Base-by-base conservation (phyloP, 2,888 invertebrate genomes). In the Amphimallon solstitiale region DNA sequence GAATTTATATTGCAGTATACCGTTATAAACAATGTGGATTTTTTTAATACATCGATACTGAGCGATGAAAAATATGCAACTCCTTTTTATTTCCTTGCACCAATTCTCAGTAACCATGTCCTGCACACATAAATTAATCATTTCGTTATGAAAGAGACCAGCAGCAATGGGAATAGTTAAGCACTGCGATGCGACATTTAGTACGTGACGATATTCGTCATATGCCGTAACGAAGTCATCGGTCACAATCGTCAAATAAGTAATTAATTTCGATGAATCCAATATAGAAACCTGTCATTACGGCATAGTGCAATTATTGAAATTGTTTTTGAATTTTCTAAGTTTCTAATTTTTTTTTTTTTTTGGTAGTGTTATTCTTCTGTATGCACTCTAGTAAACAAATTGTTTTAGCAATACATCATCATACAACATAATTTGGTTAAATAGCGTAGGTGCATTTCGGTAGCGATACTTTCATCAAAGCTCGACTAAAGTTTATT, bases 51-150 rank as follows among this genome's bases (percentile, higher is more conserved):
- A 21, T 17, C n/a, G n/a, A 12, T 12, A 12, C 23, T 21, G 12
- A 12, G 19, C 54, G 38, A 54, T 38, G 38, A 23, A 21, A 54
- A 54, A 19, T 54, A 40, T 54, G 14, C n/a, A 5, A 6, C 7
- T 21, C 19, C 40, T 7, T 54, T 52, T 54, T 54, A 38, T 40
- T 52, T 54, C 2, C 12, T 37, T 21, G n/a, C 5, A 23, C 17
- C 23, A 19, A 21, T 40, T 54, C 52, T 21, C 38, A 21, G 54
- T 54, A 54, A 17, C 19, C 23, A 38, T 54, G 38, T 38, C n/a
- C n/a, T 40, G 38, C 54, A 29, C 51, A 66, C 63, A 66, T 66
- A 75, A 72, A 77, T 77, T 66, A 68, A 68, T 68, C 66, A 68
- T 68, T 63, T 68, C 63, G 66, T 68, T 68, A 68, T 63, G 63